Evolutionary conservation across 1,140 invertebrate genomes (phyloP), one percentile per base, ranked within the genome.

Genomic region (Mercenaria mercenaria): DNA sequence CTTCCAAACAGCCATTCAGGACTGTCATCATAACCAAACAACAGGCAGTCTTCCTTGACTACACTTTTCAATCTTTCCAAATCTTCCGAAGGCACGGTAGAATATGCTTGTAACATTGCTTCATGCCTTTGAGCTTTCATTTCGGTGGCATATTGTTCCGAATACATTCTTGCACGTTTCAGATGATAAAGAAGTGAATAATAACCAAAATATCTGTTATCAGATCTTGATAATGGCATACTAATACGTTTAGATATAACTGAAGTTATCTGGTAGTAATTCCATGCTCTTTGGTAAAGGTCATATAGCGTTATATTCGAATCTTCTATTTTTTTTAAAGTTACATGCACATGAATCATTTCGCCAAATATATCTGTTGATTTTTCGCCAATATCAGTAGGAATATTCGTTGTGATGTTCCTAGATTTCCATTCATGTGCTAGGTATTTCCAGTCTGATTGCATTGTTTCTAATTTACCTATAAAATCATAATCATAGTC

Each of bases 381-480:
- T n/a, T 56, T 56, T 18, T 47, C 43, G 4, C 52, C 52, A 11
- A 56, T 4, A n/a, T 56, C 8, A 15, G 10, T 4, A 3, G 10
- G 59, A 8, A 39, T 32, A 32, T 43, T 76, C 23, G 13, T 43
- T 13, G 1, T 29, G 15, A 43, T 1, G 8, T 76, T n/a, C n/a
- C n/a, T 76, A 10, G 39, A 20, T 6, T 76, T 23, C 41, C 37
- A 50, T 43, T 43, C 23, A 26, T 76, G 13, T 43, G 18, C 47
- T 50, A 76, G 23, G 15, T 76, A 76, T 26, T 20, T 8, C 39
- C 39, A 50, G 41, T 76, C 72, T n/a, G 72, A 50, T 29, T 15
- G 23, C 72, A 83, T 83, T 43, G 81, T 83, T 47, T 83, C 81
- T 34, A 83, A 69, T 37, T 83, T 67, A n/a, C 81, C 81, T n/a